Base-by-base conservation (phyloP, 1,140 invertebrate genomes). In the Apis cerana region DNA sequence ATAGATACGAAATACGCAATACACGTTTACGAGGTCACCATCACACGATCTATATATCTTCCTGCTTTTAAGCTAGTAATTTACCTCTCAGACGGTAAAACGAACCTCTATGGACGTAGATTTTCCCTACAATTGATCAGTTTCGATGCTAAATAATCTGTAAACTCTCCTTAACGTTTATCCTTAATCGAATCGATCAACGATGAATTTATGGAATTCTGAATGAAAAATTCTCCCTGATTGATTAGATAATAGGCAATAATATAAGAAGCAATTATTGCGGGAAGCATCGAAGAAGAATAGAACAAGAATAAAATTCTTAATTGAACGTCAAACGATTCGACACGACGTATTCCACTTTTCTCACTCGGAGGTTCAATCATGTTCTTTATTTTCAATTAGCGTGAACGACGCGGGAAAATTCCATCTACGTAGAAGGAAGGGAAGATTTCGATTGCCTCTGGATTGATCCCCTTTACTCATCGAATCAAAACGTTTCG, bases 301-400 rank as follows among this genome's bases (percentile, higher is more conserved):
- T 9, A 15, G 12, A 10, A 3, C 9, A 15, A 19, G 43, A n/a
- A n/a, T 4, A 19, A 33, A 21, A 23, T 74, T 58, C 33, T 33
- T 58, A 23, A 75, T 48, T 21, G 58, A 23, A 23, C 9, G 13
- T 48, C 33, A 15, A 17, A 17, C 27, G n/a, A 23, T 48, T 19
- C 27, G 23, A 27, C 19, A 58, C 27, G 27, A n/a, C n/a, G 10
- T 27, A 72, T 33, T 72, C 52, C 70, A 19, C 23, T n/a, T 65
- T 19, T 27, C 43, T 0, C 43, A 19, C 33, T 33, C 33, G 4
- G 65, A n/a, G 48, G 69, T 74, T 15, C 19, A 50, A 80, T 83
- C 69, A n/a, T 48, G 23, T 61, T 71, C 77, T 79, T 80, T 74
- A 67, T 80, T 80, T 80, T 80, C 80, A 75, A 67, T 81, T 75